A percentile compares a stretch with the other conserved stretches of the same genome.
Conservation (phyloP, 1,140 invertebrate species). For the Oryctes rhinoceros region DNA sequence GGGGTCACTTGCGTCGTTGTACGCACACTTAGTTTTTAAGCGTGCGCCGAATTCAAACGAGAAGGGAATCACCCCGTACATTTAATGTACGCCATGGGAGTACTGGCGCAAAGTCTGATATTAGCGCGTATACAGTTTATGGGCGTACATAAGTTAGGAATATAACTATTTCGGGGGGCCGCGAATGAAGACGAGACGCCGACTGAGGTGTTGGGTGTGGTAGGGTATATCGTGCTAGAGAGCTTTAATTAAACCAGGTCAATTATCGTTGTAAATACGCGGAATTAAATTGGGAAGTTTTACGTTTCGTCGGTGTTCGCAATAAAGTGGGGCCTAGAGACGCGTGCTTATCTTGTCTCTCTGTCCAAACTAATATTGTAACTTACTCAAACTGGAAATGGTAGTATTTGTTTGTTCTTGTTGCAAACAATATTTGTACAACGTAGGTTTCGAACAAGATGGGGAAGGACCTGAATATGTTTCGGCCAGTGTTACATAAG, state of each 20-base stretch:
- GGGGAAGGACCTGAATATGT: no score
- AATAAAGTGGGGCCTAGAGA: background rate
- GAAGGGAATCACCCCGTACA: slow-evolving; percentile 7
- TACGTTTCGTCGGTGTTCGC: background rate
- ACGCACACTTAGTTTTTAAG: slow-evolving; percentile 14
- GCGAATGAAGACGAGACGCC: background rate
- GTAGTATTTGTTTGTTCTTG: no score
- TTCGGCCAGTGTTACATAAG: no score
- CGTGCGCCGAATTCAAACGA: background rate
- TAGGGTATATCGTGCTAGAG: background rate
- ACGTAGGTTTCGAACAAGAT: no score
- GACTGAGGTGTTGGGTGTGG: background rate
- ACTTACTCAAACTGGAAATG: no score
- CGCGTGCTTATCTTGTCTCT: no score
- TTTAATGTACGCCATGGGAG: background rate
- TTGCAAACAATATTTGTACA: no score
- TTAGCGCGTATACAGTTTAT: background rate
- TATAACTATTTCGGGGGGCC: slow-evolving; percentile 1
- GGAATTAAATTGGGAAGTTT: background rate
- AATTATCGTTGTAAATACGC: slow-evolving; percentile 5
- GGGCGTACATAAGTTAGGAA: background rate
- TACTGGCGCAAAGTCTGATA: background rate
- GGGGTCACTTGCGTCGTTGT: background rate
- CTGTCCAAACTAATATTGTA: no score
- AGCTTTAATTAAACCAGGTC: background rate